Evolutionary conservation across 92 coral and sea anemone genomes (phyloP), one percentile per base, ranked within the genome.

Genomic region (Epizoanthus rinbou): DNA sequence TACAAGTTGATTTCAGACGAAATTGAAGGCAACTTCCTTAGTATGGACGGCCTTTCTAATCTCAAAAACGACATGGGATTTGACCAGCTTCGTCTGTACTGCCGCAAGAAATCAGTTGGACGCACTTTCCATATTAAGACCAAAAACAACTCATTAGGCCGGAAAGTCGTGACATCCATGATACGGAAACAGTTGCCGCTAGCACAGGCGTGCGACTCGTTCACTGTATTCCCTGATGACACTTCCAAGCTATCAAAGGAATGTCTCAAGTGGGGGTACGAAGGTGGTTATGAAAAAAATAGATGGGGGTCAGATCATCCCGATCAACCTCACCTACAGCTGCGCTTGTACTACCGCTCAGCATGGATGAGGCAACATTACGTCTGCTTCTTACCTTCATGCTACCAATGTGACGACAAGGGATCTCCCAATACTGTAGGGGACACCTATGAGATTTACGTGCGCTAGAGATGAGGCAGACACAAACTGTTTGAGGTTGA

Each of bases 111-210:
- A 50, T 57, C 71, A 35, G 71, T 70, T 21, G 90, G 90, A 21
- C 88, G 94, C 64, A 83, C 87, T 17, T 24, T 91, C 47, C 88
- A 91, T 81, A 82, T 91, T 39, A 79, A 75, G 84, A 91, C 94
- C 8, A 88, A 58, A 5, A 91, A 88, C 79, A 69, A 76, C 82
- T 24, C 89, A 41, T 75, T 85, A 45, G 94, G 94, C 56, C 57
- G 79, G 50, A 60, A 69, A 39, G 94, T 82, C 37, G 78, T 91
- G 39, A 80, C 52, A 18, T 89, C 85, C 62, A 76, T 85, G 71
- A 69, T 89, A 43, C 58, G 9, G 1, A 43, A 79, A 25, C 71
- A 86, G 10, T 19, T 3, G 8, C 57, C 54, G 8, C 69, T 41
- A 25, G 88, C 89, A 24, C 6, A 86, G 45, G 91, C 91, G 24